Evolutionary conservation across 2,113 vertebrate species (phyloP).

Genomic region (Leuciscus idus): DNA sequence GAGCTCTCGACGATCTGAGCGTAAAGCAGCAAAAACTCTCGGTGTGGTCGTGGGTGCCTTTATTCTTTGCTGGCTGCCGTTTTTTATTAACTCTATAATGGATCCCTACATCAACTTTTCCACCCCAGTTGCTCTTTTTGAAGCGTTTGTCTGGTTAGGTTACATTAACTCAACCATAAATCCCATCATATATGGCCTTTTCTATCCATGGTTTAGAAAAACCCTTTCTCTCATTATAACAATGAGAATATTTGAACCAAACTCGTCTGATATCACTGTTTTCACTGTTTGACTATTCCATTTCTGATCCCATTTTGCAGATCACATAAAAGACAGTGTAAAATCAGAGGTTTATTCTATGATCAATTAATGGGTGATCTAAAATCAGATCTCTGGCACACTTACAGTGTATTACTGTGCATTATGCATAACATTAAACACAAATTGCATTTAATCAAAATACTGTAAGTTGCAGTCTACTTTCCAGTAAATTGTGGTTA

Average conservation of each 20-base stretch:
- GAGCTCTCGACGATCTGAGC: conserved; percentile 50
- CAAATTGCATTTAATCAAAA: background rate
- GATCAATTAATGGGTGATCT: background rate
- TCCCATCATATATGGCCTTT: conserved; percentile 63
- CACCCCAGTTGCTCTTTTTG: conserved; percentile 58
- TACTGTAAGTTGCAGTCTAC: conserved; percentile 56
- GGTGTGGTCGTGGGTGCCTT: conserved; percentile 63
- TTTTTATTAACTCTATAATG: conserved; percentile 55
- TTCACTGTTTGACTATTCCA: conserved; percentile 8
- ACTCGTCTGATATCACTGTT: conserved; percentile 57
- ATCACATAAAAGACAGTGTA: background rate
- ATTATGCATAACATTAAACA: background rate
- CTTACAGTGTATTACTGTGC: background rate
- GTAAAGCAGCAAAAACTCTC: conserved; percentile 67
- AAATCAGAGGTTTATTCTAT: background rate
- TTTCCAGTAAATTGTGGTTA: conserved; percentile 56
- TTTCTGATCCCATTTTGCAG: background rate
- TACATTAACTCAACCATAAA: conserved; percentile 65
- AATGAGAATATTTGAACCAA: conserved; percentile 56
- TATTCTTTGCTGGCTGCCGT: conserved; percentile 63
- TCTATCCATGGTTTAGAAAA: conserved; percentile 67
- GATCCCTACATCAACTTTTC: conserved; percentile 61
- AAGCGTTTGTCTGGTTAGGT: conserved; percentile 59
- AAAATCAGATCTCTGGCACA: background rate
- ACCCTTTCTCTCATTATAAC: conserved; percentile 57